Evolutionary conservation across 2,113 vertebrate genomes (phyloP).

Genomic region (Nematolebias whitei): DNA sequence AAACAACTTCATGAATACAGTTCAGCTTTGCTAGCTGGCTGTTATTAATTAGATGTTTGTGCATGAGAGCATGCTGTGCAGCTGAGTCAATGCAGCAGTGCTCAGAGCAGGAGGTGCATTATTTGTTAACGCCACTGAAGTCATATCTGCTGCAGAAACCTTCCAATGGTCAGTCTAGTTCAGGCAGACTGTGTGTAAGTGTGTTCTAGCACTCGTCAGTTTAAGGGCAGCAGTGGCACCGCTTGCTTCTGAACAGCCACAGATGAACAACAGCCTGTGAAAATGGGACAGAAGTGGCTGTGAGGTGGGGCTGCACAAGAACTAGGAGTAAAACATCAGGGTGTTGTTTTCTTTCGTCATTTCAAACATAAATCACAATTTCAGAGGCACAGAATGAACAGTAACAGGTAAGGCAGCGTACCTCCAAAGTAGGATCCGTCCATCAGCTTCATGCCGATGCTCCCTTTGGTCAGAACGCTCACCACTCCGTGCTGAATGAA

Average conservation of each 20-base stretch:
- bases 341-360: neutral
- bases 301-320: conserved; percentile 29
- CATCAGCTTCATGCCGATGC: conserved; percentile 90
- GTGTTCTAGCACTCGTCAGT: conserved; percentile 1
- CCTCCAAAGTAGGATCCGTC: conserved; percentile 98
- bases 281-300: conserved; percentile 54
- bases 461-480: conserved; percentile 89
- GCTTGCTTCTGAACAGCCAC: conserved; percentile 34
- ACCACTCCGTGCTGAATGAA: conserved; percentile 96
- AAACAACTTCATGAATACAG: conserved; percentile 34
- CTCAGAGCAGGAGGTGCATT: conserved; percentile 23
- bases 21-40: conserved; percentile 57
- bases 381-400: neutral
- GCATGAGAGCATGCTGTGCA: conserved; percentile 6
- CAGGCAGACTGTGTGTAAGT: neutral
- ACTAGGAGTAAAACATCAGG: conserved; percentile 44
- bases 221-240: neutral
- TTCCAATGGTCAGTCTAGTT: neutral
- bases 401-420: conserved; percentile 46
- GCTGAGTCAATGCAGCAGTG: conserved; percentile 14
- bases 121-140: conserved; percentile 8
- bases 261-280: conserved; percentile 14
- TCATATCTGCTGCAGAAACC: conserved; percentile 10
- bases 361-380: neutral
- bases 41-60: conserved; percentile 57